Evolutionary conservation across 2,888 invertebrate genomes (phyloP).

Genomic region (Patella depressa): DNA sequence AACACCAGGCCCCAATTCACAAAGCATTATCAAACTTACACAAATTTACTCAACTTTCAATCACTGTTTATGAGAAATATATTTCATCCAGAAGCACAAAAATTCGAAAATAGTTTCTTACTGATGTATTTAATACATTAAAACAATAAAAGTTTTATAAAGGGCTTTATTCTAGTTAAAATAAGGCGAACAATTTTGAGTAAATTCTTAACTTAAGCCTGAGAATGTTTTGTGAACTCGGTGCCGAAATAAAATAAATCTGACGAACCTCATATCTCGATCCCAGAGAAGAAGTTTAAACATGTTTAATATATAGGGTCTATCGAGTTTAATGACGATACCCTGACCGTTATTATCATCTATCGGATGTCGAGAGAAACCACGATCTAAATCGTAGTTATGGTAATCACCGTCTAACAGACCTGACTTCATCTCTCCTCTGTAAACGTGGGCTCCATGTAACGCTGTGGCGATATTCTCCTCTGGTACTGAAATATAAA

Average conservation of each 20-base stretch:
- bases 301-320: constrained; percentile 90
- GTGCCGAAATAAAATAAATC: neutral
- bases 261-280: constrained; percentile 81
- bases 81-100: too few relatives aligned
- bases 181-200: too few relatives aligned
- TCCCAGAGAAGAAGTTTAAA: constrained; percentile 95
- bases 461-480: constrained; percentile 90
- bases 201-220: too few relatives aligned
- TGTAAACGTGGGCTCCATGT: constrained; percentile 87
- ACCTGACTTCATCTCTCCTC: constrained; percentile 90
- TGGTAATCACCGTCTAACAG: constrained; percentile 87
- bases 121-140: too few relatives aligned
- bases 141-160: too few relatives aligned
- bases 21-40: neutral
- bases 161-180: too few relatives aligned
- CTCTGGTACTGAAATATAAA: constrained; percentile 79
- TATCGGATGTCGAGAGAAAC: constrained; percentile 90
- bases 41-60: too few relatives aligned
- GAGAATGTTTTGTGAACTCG: too few relatives aligned
- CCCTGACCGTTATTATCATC: constrained; percentile 80
- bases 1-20: neutral
- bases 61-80: too few relatives aligned
- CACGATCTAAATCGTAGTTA: constrained; percentile 80
- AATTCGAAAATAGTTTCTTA: too few relatives aligned
- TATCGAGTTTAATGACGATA: constrained; percentile 84